phyloP scores from a whole-genome alignment of 2,888 invertebrate genomes.

The Trilocha varians region DNA sequence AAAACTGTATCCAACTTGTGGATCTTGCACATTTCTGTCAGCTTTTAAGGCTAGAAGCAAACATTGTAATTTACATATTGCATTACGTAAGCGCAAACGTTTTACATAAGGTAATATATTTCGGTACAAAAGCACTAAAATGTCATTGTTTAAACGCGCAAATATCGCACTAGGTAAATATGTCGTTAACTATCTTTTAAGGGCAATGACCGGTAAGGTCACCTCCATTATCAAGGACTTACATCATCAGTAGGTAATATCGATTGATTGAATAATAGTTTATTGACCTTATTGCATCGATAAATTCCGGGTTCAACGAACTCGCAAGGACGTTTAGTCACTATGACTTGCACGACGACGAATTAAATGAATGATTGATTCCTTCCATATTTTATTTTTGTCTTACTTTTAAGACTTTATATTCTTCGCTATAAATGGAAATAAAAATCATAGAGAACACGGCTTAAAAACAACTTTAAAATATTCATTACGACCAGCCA shows the following conservation, averaged over 20 bases:
- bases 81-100: conserved; percentile 1
- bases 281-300: conserved; percentile 35
- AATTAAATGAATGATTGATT: no score
- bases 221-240: conserved; percentile 41
- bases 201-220: conserved; percentile 55
- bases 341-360: conserved; percentile 5
- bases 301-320: conserved; percentile 59
- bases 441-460: no score
- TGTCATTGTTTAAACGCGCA: background rate
- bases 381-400: no score
- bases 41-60: background rate
- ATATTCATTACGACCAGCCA: no score
- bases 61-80: conserved; percentile 1
- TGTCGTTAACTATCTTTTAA: conserved; percentile 18
- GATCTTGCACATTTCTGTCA: background rate
- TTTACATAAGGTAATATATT: conserved; percentile 11
- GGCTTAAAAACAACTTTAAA: no score
- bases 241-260: conserved; percentile 37
- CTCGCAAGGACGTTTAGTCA: conserved; percentile 57
- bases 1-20: background rate
- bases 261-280: conserved; percentile 40
- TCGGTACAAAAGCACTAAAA: conserved; percentile 12
- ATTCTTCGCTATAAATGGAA: no score
- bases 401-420: no score
- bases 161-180: conserved; percentile 7